Evolutionary conservation across 1,140 invertebrate genomes (phyloP).

Genomic region (Physella acuta): DNA sequence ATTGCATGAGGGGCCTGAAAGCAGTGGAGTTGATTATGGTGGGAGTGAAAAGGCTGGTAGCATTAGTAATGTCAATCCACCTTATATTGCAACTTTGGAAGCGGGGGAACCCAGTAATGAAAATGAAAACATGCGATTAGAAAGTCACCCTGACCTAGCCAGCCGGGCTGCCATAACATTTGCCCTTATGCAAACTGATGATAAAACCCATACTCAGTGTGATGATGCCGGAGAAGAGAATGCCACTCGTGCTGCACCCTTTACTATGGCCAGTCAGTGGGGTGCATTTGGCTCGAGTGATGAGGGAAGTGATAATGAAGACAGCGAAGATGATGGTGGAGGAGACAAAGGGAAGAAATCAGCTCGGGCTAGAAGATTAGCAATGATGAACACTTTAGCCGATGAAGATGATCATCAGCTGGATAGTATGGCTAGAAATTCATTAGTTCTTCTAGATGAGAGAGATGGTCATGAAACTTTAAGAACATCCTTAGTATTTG

Average conservation of each 20-base stretch:
- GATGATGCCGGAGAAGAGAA: slow-evolving; percentile 55
- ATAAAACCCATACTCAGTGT: slow-evolving; percentile 49
- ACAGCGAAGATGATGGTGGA: slow-evolving; percentile 37
- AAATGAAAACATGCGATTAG: slow-evolving; percentile 29
- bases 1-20: slow-evolving; percentile 15
- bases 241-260: slow-evolving; percentile 56
- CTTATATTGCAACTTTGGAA: slow-evolving; percentile 6
- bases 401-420: slow-evolving; percentile 50
- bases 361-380: slow-evolving; percentile 30
- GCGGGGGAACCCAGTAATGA: slow-evolving; percentile 29
- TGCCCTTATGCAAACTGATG: slow-evolving; percentile 51
- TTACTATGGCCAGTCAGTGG: slow-evolving; percentile 58
- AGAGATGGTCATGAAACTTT: slow-evolving; percentile 37
- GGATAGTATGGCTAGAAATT: slow-evolving; percentile 49
- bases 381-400: slow-evolving; percentile 44
- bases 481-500: slow-evolving; percentile 44
- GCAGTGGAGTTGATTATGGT: not conserved
- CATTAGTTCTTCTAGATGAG: slow-evolving; percentile 46
- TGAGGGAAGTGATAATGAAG: slow-evolving; percentile 44
- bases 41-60: slow-evolving; percentile 16
- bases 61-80: not conserved
- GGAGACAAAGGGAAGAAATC: slow-evolving; percentile 34
- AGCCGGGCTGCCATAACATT: slow-evolving; percentile 49
- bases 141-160: slow-evolving; percentile 32
- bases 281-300: slow-evolving; percentile 49